Conservation (phyloP, 2,888 invertebrate species). For the Zaprionus obscuricornis region DNA sequence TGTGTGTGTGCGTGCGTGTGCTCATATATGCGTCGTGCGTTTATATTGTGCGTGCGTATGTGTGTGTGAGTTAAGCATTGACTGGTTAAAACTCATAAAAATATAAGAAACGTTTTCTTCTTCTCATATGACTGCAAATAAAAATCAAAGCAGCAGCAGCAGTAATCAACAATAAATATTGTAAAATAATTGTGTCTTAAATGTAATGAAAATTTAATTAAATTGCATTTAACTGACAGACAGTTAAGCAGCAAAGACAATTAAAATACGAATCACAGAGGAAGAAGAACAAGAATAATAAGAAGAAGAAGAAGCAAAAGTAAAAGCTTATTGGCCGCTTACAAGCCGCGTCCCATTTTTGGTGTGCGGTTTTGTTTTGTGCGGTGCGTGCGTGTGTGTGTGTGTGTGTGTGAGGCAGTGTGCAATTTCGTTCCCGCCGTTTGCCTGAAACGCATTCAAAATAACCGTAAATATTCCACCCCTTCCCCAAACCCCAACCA, state of each 20-base stretch:
- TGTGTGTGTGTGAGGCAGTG: conserved; percentile 21
- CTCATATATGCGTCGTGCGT: conserved; percentile 25
- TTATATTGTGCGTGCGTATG: conserved; percentile 9
- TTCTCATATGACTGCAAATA: conserved; percentile 46
- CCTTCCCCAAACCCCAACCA: conserved; percentile 84
- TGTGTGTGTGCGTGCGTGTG: conserved; percentile 39
- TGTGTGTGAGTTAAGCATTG: conserved; percentile 56
- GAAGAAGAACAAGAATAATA: not conserved
- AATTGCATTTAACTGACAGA: not conserved
- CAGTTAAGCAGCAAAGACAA: not conserved
- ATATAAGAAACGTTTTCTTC: too few relatives aligned
- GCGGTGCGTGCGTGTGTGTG: not conserved
- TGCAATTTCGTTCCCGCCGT: conserved; percentile 38
- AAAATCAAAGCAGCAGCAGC: conserved; percentile 33
- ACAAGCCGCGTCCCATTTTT: conserved; percentile 27
- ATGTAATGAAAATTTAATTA: not conserved
- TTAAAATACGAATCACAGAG: not conserved
- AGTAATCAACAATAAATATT: conserved; percentile 16
- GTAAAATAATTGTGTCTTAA: conserved; percentile 8
- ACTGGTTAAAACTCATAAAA: conserved; percentile 33
- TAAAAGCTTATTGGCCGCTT: conserved; percentile 5
- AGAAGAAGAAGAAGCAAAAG: not conserved
- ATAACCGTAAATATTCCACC: conserved; percentile 84
- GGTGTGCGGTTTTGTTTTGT: conserved; percentile 2
- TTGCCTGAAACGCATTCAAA: conserved; percentile 81